Evolutionary conservation across 2,888 invertebrate species (phyloP), one percentile per base, ranked within the genome.

Genomic region (Acrobasis suavella): DNA sequence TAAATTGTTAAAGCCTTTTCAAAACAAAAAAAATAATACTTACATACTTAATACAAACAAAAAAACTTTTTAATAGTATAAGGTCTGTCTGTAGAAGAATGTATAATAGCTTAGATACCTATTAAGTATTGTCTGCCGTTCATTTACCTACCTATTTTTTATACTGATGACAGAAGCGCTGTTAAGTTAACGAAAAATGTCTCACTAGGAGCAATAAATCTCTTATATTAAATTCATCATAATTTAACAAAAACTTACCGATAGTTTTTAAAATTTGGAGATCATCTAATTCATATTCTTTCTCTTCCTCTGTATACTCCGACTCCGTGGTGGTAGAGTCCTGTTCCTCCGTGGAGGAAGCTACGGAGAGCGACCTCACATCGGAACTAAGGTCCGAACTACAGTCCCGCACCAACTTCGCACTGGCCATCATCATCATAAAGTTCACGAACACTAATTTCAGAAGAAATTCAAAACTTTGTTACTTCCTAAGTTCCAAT

Each of bases 231-330:
- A 9, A 42, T 42, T 1, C 0, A 9, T 14, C 6, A 46, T 46
- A 2, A n/a, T 46, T 46, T n/a, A 46, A n/a, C 50, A 38, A 60
- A 51, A n/a, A 93, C 96, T 96, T 83, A 97, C 97, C 97, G 67
- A 97, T 96, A 65, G 97, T 97, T 92, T 97, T 97, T 73, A 97
- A 94, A 75, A 97, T 96, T 85, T 97, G 96, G 77, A 96, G 95
- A 82, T 97, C 96, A 70, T 97, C 96, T 73, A 97, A 87, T 78
- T 95, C 94, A 77, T 94, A 95, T 76, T 95, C 94, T 71, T 95
- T 93, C 72, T 93, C 93, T 70, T 93, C 93, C 68, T 93, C 93
- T 0, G 93, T 93, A 77, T 90, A 93, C 62, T 93, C 93, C 0
- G 93, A 93, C 67, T 93, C 93, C 14, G 93, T 93, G 67, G 93